Base-by-base conservation (phyloP, 2,888 invertebrate genomes). In the Yponomeuta malinellus region DNA sequence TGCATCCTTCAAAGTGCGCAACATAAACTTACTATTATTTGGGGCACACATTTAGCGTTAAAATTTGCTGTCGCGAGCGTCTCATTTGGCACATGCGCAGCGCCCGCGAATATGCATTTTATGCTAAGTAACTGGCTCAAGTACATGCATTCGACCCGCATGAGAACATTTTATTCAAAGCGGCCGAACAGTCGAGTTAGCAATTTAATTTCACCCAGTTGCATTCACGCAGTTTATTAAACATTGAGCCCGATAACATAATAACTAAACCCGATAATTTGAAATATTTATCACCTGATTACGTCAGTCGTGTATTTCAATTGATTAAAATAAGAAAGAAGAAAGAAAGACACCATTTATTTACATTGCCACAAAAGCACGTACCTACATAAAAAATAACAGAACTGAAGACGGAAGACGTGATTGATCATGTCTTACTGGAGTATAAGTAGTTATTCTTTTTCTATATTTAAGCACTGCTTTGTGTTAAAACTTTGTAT, bases 131-230 rank as follows among this genome's bases (percentile, higher is more conserved):
- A 15, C 52, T 59, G 52, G 52, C 15, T 12, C 52, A 59, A 15
- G 52, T 59, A 59, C 52, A 59, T 59, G 52, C 52, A 59, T 15
- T 15, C 52, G 15, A 59, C 52, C 52, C 52, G 52, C 43, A 43
- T 43, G 52, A 12, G 52, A 15, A 15, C 52, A 23, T 59, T 59
- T 59, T 2, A 15, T 59, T 59, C 52, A 59, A 59, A 59, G 12
- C 12, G 52, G 6, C 52, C 52, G 15, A 59, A 59, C 52, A 59
- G 10, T 59, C 52, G 52, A 59, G 15, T 59, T 59, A 15, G 52
- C 52, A 59, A 59, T 59, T 59, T 59, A 59, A 59, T 59, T 59
- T 59, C 15, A 59, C 52, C 52, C 52, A 59, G 52, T 59, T 59
- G 15, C 52, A 59, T 59, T 59, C 15, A 15, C 12, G 52, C 12